Evolutionary conservation across 2,888 invertebrate genomes (phyloP), one percentile per base, ranked within the genome.

Genomic region (Agrochola circellaris): DNA sequence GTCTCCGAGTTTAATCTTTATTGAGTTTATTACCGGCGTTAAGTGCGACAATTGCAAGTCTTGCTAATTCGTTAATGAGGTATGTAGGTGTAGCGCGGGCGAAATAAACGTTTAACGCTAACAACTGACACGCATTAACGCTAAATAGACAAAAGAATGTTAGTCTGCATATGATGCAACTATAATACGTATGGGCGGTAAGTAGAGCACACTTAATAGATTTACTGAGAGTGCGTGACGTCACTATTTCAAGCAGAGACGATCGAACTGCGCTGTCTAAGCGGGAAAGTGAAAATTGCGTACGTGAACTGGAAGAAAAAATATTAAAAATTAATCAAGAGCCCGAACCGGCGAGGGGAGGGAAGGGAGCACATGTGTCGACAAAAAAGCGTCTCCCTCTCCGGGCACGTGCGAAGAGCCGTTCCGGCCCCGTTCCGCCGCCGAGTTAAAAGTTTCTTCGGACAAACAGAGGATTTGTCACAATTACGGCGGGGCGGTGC

Each of bases 391-490:
- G 92, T 93, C 95, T 94, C 95, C 96, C 95, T 92, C 93, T 89
- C 85, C 89, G 93, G 91, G 95, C 96, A 96, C 96, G 96, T 96
- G 96, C 96, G 94, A 93, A 94, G 94, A 93, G 95, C 92, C 94
- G 95, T 95, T 94, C 94, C 93, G 93, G 95, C 93, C 92, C 93
- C 93, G 95, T 93, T 94, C 92, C 93, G 93, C 89, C 90, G 93
- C 92, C 93, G 94, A 96, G 96, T 96, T 96, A 96, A 96, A 96
- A 96, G 95, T 96, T 96, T 93, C 94, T 94, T 95, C 95, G 96
- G 95, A 96, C 96, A 96, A 96, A 96, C 96, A 96, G 96, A 96
- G 96, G 96, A 96, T 96, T 96, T 96, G 96, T 96, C 96, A 96
- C 96, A 96, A 96, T 96, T 96, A 96, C 96, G 95, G 92, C 94